phyloP scores from a whole-genome alignment of 2,113 vertebrate genomes.

The Carettochelys insculpta region DNA sequence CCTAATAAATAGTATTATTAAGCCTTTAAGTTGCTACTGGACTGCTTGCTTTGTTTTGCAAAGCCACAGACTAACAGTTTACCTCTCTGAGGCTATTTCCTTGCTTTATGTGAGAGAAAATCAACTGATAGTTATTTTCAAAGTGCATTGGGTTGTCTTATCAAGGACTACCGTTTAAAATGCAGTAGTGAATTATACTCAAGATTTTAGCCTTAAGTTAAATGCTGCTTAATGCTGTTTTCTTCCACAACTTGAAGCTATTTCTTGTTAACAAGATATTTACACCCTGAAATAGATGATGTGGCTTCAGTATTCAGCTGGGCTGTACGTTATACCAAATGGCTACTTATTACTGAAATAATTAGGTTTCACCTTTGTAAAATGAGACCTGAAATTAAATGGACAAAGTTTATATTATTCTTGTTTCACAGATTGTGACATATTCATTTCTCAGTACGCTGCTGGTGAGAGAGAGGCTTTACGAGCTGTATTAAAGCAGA shows the following conservation, averaged over 20 bases:
- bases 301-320: not conserved
- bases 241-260: not conserved
- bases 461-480: conserved; percentile 82
- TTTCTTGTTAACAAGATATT: not conserved
- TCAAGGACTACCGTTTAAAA: not conserved
- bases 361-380: not conserved
- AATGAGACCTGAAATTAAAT: not conserved
- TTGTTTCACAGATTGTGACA: conserved; percentile 74
- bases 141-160: not conserved
- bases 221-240: not conserved
- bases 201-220: not conserved
- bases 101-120: not conserved
- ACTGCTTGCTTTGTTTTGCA: too few species aligned
- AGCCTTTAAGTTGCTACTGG: too few species aligned
- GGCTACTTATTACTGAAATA: not conserved
- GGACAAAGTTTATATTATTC: not conserved
- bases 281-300: not conserved
- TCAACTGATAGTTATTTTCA: not conserved
- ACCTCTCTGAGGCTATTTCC: too few species aligned
- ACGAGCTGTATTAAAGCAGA: conserved; percentile 83
- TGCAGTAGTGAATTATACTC: not conserved
- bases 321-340: not conserved
- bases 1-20: too few species aligned
- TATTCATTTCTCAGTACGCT: conserved; percentile 85
- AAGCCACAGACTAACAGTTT: too few species aligned